These are phyloP conservation scores for Petrophora chlorosata DNA, from an alignment of 2,888 invertebrate species.

Conservation along the genomic window DNA sequence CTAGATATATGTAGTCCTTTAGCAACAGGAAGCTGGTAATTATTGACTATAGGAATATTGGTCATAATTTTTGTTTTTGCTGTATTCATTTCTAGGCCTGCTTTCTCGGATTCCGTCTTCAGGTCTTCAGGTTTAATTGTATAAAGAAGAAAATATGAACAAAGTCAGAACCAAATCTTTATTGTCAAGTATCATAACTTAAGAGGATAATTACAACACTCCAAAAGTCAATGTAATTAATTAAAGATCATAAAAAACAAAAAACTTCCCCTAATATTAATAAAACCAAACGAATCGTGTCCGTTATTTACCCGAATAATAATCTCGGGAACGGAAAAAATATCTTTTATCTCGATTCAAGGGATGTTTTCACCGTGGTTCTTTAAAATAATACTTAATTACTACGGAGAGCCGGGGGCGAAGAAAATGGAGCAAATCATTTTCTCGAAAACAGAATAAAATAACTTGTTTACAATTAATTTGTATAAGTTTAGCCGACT, in stretches of 20 bases:
- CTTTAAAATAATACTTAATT: constrained; percentile 67
- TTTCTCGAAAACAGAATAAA: constrained; percentile 44
- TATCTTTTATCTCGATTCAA: constrained; percentile 72
- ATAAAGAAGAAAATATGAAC: too few relatives aligned
- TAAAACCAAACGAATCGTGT: constrained; percentile 59
- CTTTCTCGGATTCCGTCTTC: too few relatives aligned
- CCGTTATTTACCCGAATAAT: constrained; percentile 67
- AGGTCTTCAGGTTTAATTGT: too few relatives aligned
- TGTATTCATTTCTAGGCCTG: too few relatives aligned
- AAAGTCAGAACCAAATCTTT: too few relatives aligned
- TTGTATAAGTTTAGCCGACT: constrained; percentile 21
- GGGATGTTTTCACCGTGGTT: constrained; percentile 62
- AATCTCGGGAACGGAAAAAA: constrained; percentile 59
- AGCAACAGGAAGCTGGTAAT: too few relatives aligned
- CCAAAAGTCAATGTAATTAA: constrained; percentile 15
- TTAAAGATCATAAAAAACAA: constrained; percentile 10
- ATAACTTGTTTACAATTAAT: constrained; percentile 44
- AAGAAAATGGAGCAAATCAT: constrained; percentile 53
- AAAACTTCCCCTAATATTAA: constrained; percentile 40
- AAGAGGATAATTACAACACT: constrained; percentile 24
- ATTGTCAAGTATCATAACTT: too few relatives aligned
- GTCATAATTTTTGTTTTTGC: too few relatives aligned
- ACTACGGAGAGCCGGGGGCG: constrained; percentile 53
- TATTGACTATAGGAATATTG: too few relatives aligned
- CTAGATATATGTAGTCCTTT: too few relatives aligned